Evolutionary conservation across 23 tunicate genomes (phyloP).

Genomic region (Ascidia mentula): DNA sequence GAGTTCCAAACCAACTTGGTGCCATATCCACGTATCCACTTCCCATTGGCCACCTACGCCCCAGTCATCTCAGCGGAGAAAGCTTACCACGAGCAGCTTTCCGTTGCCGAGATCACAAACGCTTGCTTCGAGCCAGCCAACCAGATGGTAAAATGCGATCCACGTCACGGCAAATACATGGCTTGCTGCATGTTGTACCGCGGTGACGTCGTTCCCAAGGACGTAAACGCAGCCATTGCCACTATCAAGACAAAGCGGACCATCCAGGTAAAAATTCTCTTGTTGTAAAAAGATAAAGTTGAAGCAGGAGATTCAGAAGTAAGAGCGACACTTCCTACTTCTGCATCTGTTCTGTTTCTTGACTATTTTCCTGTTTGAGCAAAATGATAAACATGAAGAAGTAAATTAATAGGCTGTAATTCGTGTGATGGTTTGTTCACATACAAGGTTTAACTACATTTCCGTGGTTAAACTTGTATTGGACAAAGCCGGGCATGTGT

Average conservation of each 20-base stretch:
- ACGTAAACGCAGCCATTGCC: slow-evolving; percentile 99
- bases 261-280: slow-evolving; percentile 81
- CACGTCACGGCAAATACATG: slow-evolving; percentile 99
- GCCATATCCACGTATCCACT: slow-evolving; percentile 98
- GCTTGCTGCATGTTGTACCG: slow-evolving; percentile 99
- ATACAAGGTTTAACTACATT: too few species aligned
- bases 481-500: too few species aligned
- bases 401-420: too few species aligned
- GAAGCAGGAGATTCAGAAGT: too few species aligned
- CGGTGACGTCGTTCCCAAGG: slow-evolving; percentile 99
- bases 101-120: slow-evolving; percentile 98
- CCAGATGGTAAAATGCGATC: slow-evolving; percentile 99
- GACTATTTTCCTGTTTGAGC: too few species aligned
- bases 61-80: slow-evolving; percentile 98
- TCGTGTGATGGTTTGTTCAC: too few species aligned
- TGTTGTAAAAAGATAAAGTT: too few species aligned
- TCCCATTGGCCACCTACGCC: slow-evolving; percentile 96
- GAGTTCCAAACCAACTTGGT: slow-evolving; percentile 99
- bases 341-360: too few species aligned
- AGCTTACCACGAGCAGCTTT: slow-evolving; percentile 95
- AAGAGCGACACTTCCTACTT: too few species aligned
- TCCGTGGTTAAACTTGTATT: too few species aligned
- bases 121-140: slow-evolving; percentile 99
- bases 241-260: slow-evolving; percentile 95
- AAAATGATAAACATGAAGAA: too few species aligned